Evolutionary conservation across 2,888 invertebrate genomes (phyloP).

Genomic region (Drosophila tanythrix): DNA sequence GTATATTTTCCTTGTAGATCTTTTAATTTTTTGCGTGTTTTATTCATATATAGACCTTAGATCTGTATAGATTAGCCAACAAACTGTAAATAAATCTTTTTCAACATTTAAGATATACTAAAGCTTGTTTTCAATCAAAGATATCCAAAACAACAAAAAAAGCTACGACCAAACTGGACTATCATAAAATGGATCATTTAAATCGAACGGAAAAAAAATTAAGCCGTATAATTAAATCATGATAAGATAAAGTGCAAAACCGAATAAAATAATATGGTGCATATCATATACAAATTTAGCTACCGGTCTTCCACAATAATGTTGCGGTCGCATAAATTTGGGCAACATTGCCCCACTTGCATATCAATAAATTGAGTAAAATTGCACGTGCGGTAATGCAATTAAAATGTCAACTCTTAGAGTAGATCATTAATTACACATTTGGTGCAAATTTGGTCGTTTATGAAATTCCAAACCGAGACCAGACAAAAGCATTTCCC

Average conservation of each 20-base stretch:
- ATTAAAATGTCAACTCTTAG: constrained; percentile 69
- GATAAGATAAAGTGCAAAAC: constrained; percentile 30
- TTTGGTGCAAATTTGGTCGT: constrained; percentile 54
- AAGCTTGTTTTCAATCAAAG: constrained; percentile 43
- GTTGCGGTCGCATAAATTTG: constrained; percentile 3
- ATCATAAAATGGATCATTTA: constrained; percentile 14
- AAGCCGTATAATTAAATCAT: constrained; percentile 23
- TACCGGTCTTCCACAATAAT: constrained; percentile 36
- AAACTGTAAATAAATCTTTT: constrained; percentile 23
- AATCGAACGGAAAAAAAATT: constrained; percentile 22
- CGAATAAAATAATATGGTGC: not conserved
- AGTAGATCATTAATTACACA: constrained; percentile 66
- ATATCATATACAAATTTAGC: constrained; percentile 1
- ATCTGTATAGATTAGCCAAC: not conserved
- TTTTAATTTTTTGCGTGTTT: too few species aligned
- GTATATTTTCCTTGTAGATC: not conserved
- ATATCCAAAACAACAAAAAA: constrained; percentile 5
- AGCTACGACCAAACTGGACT: constrained; percentile 9
- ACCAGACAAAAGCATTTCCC: constrained; percentile 7
- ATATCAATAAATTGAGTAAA: constrained; percentile 54
- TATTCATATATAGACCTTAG: constrained; percentile 19
- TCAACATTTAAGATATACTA: constrained; percentile 47
- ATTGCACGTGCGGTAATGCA: constrained; percentile 54
- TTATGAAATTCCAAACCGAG: constrained; percentile 32
- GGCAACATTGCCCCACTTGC: constrained; percentile 36